Evolutionary conservation across 2,888 invertebrate species (phyloP).

Genomic region (Drosophila acutilabella): DNA sequence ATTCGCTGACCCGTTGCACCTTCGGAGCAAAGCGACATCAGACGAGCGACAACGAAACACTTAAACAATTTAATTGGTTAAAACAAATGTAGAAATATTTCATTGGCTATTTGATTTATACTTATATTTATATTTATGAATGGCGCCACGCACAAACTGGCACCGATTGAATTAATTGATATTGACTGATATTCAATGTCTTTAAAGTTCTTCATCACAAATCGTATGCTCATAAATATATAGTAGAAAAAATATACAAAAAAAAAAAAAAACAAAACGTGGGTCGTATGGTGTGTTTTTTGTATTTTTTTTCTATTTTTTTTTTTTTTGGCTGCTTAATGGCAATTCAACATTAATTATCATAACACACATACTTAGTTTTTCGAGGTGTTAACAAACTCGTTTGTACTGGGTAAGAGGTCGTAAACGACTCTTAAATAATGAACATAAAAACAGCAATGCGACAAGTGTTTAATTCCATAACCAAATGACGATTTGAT

Average conservation of each 20-base stretch:
- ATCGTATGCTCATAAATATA: slow-evolving; percentile 48
- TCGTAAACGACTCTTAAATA: slow-evolving; percentile 37
- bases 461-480: slow-evolving; percentile 7
- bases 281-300: slow-evolving; percentile 23
- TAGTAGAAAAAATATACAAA: slow-evolving; percentile 24
- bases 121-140: slow-evolving; percentile 62
- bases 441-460: slow-evolving; percentile 30
- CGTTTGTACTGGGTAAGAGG: slow-evolving; percentile 51
- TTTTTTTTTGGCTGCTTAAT: slow-evolving; percentile 26
- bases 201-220: slow-evolving; percentile 63
- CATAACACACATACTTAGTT: slow-evolving; percentile 32
- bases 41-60: slow-evolving; percentile 6
- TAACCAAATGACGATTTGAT: slow-evolving; percentile 5
- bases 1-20: slow-evolving; percentile 41
- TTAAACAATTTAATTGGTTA: slow-evolving; percentile 7
- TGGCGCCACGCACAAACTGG: slow-evolving; percentile 71
- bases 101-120: slow-evolving; percentile 16
- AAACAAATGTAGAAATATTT: slow-evolving; percentile 8
- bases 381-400: slow-evolving; percentile 64
- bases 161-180: slow-evolving; percentile 57
- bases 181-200: slow-evolving; percentile 49
- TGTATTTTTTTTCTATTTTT: background rate
- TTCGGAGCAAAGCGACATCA: slow-evolving; percentile 24
- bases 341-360: slow-evolving; percentile 53
- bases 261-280: slow-evolving; percentile 6